Conservation (phyloP, 2,797 vertebrate species). For the Sebastes vulpes region DNA sequence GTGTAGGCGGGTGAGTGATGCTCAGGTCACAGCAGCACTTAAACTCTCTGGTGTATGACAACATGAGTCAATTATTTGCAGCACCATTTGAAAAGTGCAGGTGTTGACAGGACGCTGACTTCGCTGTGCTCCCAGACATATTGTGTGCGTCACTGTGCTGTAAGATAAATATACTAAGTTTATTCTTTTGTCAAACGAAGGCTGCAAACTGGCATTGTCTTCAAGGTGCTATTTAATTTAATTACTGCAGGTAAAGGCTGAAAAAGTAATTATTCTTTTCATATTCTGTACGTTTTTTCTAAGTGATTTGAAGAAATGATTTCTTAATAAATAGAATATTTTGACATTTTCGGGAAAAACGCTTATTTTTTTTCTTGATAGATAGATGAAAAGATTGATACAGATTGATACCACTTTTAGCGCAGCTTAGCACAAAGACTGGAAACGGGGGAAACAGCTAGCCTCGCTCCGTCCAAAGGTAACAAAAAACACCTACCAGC, state of each 20-base stretch:
- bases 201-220: background rate
- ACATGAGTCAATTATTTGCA: slow-evolving; percentile 61
- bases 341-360: background rate
- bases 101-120: slow-evolving; percentile 41
- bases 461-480: background rate
- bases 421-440: too few relatives aligned
- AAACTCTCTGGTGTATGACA: slow-evolving; percentile 52
- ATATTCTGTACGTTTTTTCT: background rate
- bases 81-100: slow-evolving; percentile 35
- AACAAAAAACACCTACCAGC: background rate
- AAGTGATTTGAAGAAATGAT: background rate
- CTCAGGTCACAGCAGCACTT: slow-evolving; percentile 50
- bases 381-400: too few relatives aligned
- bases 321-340: background rate
- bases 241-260: background rate
- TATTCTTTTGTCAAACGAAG: slow-evolving; percentile 27
- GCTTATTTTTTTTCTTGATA: too few relatives aligned
- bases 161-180: slow-evolving; percentile 36
- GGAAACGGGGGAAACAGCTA: background rate
- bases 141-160: background rate
- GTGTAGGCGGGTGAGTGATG: slow-evolving; percentile 32
- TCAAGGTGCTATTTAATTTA: slow-evolving; percentile 8
- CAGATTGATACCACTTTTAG: too few relatives aligned
- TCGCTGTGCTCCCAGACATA: slow-evolving; percentile 18
- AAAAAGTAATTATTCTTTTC: background rate